Evolutionary conservation across 2,113 vertebrate genomes (phyloP), one percentile per base, ranked within the genome.

Genomic region (Tringa solitaria): DNA sequence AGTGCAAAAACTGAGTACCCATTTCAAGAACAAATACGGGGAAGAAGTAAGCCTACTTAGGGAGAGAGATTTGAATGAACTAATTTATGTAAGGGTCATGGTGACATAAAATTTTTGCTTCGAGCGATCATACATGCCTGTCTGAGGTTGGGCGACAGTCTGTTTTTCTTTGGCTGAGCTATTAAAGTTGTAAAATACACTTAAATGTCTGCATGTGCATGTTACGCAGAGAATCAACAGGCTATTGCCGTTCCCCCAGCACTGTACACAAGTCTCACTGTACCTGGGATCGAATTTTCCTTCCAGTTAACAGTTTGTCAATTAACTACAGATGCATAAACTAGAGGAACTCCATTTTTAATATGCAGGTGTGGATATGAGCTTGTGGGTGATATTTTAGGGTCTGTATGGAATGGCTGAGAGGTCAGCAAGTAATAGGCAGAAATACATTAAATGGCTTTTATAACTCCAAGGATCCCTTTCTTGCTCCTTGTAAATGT

Each of bases 251-350:
- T 50, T 83, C 27, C 22, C 45, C 10, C 59, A 60, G 22, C 48
- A 19, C 28, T 37, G n/a, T 15, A 45, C 41, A 14, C 0, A 0
- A 46, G n/a, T 33, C 45, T 30, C 0, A 0, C 20, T 84, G 67
- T 19, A 32, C 6, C 33, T 70, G 65, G 50, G 60, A 37, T 74
- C 41, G 67, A 83, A 85, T 65, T 61, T 84, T 67, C 75, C 41
- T 35, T 57, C 48, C 54, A 65, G 24, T 23, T 73, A 82, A n/a
- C 23, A 43, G 21, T 45, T 50, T 85, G 14, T 26, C 74, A 39
- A 0, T 50, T 24, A 94, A 26, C 24, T 88, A 37, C 26, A 67
- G 41, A 20, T 9, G 12, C 1, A 10, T 26, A 37, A 82, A 84
- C 33, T 43, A 33, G 48, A 72, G 46, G 50, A 84, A 14, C 33